Base-by-base conservation (phyloP, 2,797 vertebrate species). In the Lagorchestes hirsutus region DNA sequence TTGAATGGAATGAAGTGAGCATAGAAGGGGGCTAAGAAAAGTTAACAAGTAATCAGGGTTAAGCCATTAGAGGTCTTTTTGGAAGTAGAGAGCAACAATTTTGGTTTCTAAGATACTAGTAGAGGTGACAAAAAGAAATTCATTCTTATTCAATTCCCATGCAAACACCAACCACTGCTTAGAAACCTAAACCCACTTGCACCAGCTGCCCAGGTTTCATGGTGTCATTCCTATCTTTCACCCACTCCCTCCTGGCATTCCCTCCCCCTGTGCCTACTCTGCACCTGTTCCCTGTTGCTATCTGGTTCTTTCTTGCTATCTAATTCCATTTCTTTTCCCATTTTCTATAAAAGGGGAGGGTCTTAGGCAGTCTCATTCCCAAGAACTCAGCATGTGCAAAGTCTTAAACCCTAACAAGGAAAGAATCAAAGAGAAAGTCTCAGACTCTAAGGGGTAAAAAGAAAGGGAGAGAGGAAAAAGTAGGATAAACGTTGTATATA, bases 131-230 rank as follows among this genome's bases (percentile, higher is more conserved):
- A 55, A 91, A 91, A 91, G 90, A 54, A 54, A 91, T 55, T 55
- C 90, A 91, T 55, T 91, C 29, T 54, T 54, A 55, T 91, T 91
- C 29, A 91, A 55, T 54, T 55, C 90, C 52, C 54, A n/a, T 91
- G 90, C 13, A 54, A 91, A 91, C 54, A 54, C 28, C 90, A 91
- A 55, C 90, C 90, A 54, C 54, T 91, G 90, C 90, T n/a, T 91
- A 55, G 50, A 54, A 54, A 91, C 90, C 90, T 55, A 91, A 91
- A 91, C 90, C 90, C 90, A 91, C 90, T 91, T 91, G 90, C 29
- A 91, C 90, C 90, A 91, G 90, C 52, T 91, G 90, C 54, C 90
- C 90, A 91, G 90, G 90, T 91, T 91, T 91, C 90, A 54, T 91
- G 34, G 54, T 91, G 90, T 91, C 90, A 55, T 34, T 34, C 11